Evolutionary conservation across 2,888 invertebrate species (phyloP), one percentile per base, ranked within the genome.

Genomic region (Metopia argyrocephala): DNA sequence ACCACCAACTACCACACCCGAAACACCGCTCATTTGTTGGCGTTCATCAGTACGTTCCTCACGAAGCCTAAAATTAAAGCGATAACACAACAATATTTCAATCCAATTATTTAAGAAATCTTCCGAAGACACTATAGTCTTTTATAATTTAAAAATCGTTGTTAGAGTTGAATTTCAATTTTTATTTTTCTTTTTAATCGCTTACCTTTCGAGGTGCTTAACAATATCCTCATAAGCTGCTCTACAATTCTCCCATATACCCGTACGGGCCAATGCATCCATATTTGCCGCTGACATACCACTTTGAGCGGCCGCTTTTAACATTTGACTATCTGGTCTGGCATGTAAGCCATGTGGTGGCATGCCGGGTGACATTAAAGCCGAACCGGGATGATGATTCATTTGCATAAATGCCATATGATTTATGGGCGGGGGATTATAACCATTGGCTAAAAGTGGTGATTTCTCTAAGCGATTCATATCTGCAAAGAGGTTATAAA

Each of bases 321-420:
- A 94, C 89, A 90, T 90, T 84, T 90, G 89, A 83, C 95, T 95
- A 86, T 96, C 96, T 73, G 95, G 96, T 85, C 96, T 92, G 20
- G 88, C 89, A 46, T 95, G 94, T 84, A 96, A 92, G 65, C 94
- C 96, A 89, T 96, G 96, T 12, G 96, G 95, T 82, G 93, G 92
- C 94, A 95, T 95, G 66, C 96, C 97, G 15, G 97, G 97, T 73
- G 96, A 96, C 92, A 97, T 94, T 84, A 96, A 94, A 78, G 97
- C 96, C 79, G 93, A 92, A 70, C 94, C 93, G 68, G 94, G 93
- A 90, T 96, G 96, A 89, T 95, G 96, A 84, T 94, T 94, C 90
- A 96, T 94, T 90, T 96, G 96, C 96, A 97, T 96, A 92, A 97
- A 96, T 89, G 96, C 97, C 96, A 97, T 96, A 88, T 97, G 97